These are phyloP conservation scores for Eurois occulta DNA, from an alignment of 2,888 invertebrate species.

Conservation along the genomic window DNA sequence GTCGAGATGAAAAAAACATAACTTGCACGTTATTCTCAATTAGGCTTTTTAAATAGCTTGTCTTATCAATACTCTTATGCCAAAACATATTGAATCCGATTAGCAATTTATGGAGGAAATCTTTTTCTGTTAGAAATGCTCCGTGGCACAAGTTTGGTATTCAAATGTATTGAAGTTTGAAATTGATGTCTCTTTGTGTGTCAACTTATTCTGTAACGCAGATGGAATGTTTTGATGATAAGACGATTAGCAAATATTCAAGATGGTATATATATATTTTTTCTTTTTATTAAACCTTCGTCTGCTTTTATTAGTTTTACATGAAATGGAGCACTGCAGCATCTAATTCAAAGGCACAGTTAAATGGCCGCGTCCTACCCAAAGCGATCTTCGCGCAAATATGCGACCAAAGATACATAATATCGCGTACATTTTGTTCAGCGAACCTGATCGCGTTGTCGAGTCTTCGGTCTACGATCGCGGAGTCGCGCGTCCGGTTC, in stretches of 20 bases:
- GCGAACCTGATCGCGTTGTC: background rate
- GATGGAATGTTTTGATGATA: background rate
- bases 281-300: background rate
- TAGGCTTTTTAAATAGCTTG: background rate
- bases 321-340: background rate
- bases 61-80: conserved; percentile 23
- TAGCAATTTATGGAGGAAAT: conserved; percentile 56
- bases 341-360: background rate
- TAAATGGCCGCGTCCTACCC: background rate
- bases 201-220: conserved; percentile 2
- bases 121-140: conserved; percentile 47
- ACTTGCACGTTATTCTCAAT: background rate
- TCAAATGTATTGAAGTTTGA: conserved; percentile 52
- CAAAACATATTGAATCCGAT: conserved; percentile 59
- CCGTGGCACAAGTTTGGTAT: conserved; percentile 45
- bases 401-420: background rate
- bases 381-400: background rate
- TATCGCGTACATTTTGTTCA: background rate
- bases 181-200: conserved; percentile 42
- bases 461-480: background rate
- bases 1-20: background rate
- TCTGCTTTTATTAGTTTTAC: background rate
- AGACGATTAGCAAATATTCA: background rate
- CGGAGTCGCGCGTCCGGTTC: background rate
- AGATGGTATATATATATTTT: too few relatives aligned